phyloP scores from a whole-genome alignment of 2,888 invertebrate species.

The Lepidocyrtoides sp. region DNA sequence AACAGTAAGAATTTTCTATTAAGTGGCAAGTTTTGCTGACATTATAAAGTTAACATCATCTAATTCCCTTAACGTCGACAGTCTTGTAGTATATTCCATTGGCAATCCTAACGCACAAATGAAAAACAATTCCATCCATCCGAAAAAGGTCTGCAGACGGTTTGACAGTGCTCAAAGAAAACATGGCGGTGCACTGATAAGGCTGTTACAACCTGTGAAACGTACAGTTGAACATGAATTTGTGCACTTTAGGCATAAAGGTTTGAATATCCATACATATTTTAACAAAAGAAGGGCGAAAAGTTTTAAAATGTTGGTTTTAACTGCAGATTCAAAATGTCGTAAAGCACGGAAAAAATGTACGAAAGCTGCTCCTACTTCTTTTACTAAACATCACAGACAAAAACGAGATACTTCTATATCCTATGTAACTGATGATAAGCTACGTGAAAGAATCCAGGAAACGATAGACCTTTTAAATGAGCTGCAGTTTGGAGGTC shows the following conservation, averaged over 20 bases:
- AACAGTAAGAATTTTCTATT: slow-evolving; percentile 10
- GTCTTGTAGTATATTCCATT: neutral
- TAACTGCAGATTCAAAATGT: slow-evolving; percentile 41
- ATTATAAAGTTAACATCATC: too few species aligned
- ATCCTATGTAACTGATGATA: neutral
- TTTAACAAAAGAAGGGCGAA: too few species aligned
- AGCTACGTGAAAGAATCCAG: slow-evolving; percentile 4
- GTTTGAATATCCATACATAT: too few species aligned
- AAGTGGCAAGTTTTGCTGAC: too few species aligned
- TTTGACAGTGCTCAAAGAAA: neutral
- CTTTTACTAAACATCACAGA: neutral
- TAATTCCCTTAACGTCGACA: too few species aligned
- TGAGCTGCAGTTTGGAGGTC: slow-evolving; percentile 41
- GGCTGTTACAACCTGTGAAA: slow-evolving; percentile 19
- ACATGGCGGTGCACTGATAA: neutral
- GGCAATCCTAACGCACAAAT: neutral
- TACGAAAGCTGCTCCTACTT: neutral
- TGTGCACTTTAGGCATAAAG: neutral
- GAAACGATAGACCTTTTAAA: slow-evolving; percentile 52
- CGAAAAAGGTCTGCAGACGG: neutral
- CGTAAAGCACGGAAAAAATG: neutral
- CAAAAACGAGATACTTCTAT: slow-evolving; percentile 24
- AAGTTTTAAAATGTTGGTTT: too few species aligned
- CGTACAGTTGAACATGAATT: neutral
- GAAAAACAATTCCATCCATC: neutral